Evolutionary conservation across 1,140 invertebrate species (phyloP).

Genomic region (Penaeus vannamei): DNA sequence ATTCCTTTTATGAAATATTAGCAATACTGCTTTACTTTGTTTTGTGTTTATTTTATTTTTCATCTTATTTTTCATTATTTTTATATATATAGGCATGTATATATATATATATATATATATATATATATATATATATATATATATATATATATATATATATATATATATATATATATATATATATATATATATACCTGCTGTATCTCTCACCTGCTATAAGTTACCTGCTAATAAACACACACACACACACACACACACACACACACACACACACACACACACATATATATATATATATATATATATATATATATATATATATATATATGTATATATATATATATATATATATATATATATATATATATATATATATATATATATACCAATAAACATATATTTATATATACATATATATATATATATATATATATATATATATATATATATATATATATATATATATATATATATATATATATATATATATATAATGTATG

Average conservation of each 20-base stretch:
- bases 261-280: background rate
- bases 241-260: background rate
- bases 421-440: slow-evolving; percentile 33
- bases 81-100: too few relatives aligned
- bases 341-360: background rate
- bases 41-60: too few relatives aligned
- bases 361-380: slow-evolving; percentile 30
- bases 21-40: too few relatives aligned
- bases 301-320: slow-evolving; percentile 20
- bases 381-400: slow-evolving; percentile 13
- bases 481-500: slow-evolving; percentile 33
- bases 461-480: slow-evolving; percentile 31
- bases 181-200: background rate
- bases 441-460: slow-evolving; percentile 33
- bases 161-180: slow-evolving; percentile 14
- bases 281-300: background rate
- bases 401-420: slow-evolving; percentile 21
- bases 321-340: background rate
- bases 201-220: too few relatives aligned
- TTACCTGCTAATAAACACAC: background rate
- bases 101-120: background rate
- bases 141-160: background rate
- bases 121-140: background rate
- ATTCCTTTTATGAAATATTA: too few relatives aligned
- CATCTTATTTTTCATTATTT: too few relatives aligned